These are phyloP conservation scores for Pandion haliaetus DNA, from an alignment of 2,113 vertebrate genomes.

Conservation along the genomic window DNA sequence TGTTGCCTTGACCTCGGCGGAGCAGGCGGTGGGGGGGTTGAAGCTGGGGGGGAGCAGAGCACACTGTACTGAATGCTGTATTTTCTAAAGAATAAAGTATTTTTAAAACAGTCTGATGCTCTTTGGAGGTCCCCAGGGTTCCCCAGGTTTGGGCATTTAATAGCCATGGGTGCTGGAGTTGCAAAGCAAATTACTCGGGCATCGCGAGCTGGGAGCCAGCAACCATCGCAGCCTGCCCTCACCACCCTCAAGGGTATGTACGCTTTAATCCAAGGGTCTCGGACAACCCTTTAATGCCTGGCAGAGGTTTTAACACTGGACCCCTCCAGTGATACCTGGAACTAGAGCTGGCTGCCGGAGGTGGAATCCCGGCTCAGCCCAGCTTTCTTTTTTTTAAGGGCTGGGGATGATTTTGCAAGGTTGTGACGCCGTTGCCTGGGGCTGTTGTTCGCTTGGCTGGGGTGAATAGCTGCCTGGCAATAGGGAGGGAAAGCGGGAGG, in stretches of 20 bases:
- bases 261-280: rapidly evolving
- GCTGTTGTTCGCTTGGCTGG: neutral
- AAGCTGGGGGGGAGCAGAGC: slow-evolving; percentile 24
- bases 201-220: rapidly evolving
- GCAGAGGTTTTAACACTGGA: neutral
- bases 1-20: neutral
- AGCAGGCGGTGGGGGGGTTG: neutral
- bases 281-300: neutral
- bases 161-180: neutral
- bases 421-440: neutral
- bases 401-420: neutral
- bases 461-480: neutral
- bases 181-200: neutral
- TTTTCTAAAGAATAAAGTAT: slow-evolving; percentile 72
- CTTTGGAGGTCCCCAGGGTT: neutral
- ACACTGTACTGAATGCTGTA: slow-evolving; percentile 66
- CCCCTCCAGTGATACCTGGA: neutral
- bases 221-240: rapidly evolving
- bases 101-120: slow-evolving; percentile 56
- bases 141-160: neutral
- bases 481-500: neutral
- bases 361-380: neutral
- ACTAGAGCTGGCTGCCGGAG: rapidly evolving
- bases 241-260: neutral
- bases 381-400: neutral